phyloP scores from a whole-genome alignment of 2,797 vertebrate genomes.

The Clamator glandarius region DNA sequence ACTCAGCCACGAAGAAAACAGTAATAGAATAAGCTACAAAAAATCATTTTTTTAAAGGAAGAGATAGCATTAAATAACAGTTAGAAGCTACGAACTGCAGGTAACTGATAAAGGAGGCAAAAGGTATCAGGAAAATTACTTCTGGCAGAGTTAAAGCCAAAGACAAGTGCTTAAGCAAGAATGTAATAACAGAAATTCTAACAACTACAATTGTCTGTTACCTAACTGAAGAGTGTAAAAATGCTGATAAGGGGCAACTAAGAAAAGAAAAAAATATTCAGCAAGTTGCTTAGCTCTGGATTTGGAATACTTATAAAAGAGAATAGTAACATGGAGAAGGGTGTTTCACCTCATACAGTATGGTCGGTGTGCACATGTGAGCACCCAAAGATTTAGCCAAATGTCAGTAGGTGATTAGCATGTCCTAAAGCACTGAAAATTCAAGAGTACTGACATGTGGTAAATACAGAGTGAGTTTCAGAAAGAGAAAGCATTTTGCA shows the following conservation, averaged over 20 bases:
- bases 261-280: neutral
- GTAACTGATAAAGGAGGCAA: constrained; percentile 16
- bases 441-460: neutral
- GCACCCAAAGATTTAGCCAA: neutral
- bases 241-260: neutral
- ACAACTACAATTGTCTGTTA: neutral
- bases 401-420: neutral
- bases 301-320: neutral
- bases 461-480: neutral
- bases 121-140: neutral
- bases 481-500: neutral
- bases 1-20: neutral
- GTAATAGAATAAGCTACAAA: neutral
- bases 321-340: neutral
- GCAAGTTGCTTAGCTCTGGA: neutral
- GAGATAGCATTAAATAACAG: neutral
- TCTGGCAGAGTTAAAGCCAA: neutral
- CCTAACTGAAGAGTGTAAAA: neutral
- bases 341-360: neutral
- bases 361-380: neutral
- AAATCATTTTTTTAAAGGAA: neutral
- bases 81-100: constrained; percentile 9
- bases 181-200: constrained; percentile 16
- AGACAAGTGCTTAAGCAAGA: neutral
- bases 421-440: neutral